Base-by-base conservation (phyloP, 2,888 invertebrate species). In the Tetranychus truncatus region DNA sequence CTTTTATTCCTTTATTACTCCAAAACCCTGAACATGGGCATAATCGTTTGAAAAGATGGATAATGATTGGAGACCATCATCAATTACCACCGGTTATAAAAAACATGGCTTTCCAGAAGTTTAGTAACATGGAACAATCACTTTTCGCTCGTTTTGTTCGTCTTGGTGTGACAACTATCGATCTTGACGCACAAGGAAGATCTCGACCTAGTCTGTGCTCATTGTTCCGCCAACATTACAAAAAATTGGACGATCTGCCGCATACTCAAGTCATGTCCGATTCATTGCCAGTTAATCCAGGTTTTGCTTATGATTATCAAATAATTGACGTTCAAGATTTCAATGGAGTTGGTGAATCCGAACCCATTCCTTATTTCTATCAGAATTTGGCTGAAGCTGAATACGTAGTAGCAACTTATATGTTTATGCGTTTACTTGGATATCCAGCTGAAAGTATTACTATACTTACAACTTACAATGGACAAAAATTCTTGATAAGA, bases 31-130 rank as follows among this genome's bases (percentile, higher is more conserved):
- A 95, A 82, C 95, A 99, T 82, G 96, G 95, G 0, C 89, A 89
- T 79, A 96, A 95, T 81, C 87, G 97, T 0, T 85, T 99, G 77
- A 99, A 99, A 84, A 87, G 99, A 20, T 99, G 99, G 97, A 96
- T 99, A 80, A 99, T 99, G 99, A 99, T 99, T 81, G 99, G 99
- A 0, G 97, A 88, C 84, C 99, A 99, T 84, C 95, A 99, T 84
- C 99, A 99, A 84, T 85, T 99, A 79, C 99, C 99, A 0, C 99
- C 99, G 0, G 96, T 99, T 15, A 96, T 99, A 72, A 99, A 99
- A 84, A 99, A 99, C 83, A 96, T 97, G 92, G 97, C 99, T 8
- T 99, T 99, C 85, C 97, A 99, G 84, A 99, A 99, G 83, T 99
- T 95, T 84, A 95, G 94, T 75, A 99, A 99, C 82, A 97, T 99